A percentile compares a stretch with the other conserved stretches of the same genome.
These are phyloP conservation scores for Nothobranchius furzeri DNA, from an alignment of 2,113 vertebrate species.

Conservation along the genomic window DNA sequence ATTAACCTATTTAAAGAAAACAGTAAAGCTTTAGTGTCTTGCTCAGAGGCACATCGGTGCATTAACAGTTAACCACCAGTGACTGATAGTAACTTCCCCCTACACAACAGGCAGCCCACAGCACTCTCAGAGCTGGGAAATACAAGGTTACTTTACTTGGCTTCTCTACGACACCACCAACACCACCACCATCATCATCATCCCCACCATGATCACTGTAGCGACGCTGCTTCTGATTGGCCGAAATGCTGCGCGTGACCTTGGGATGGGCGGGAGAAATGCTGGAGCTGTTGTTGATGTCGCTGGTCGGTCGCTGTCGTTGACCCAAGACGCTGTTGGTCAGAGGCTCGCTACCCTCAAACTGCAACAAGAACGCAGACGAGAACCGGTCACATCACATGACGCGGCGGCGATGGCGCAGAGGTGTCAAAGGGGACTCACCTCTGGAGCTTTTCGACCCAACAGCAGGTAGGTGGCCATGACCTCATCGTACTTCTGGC, in stretches of 20 bases:
- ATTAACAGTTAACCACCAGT: conserved; percentile 1
- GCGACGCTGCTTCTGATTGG: conserved; percentile 96
- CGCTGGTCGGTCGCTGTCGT: conserved; percentile 92
- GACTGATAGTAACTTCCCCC: conserved; percentile 63
- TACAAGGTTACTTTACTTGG: conserved; percentile 73
- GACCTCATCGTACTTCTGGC: conserved; percentile 94
- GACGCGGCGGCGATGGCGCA: neutral
- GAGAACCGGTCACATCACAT: conserved; percentile 4
- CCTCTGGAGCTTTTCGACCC: conserved; percentile 95
- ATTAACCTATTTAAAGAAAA: too few relatives aligned
- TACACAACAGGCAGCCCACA: conserved; percentile 59
- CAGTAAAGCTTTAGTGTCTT: conserved; percentile 5
- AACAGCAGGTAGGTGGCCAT: conserved; percentile 97
- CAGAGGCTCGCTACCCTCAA: conserved; percentile 92
- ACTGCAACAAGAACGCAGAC: conserved; percentile 72
- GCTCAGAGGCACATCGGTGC: conserved; percentile 7
- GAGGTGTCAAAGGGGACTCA: conserved; percentile 65
- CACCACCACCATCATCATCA: conserved; percentile 57
- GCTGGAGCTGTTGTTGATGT: conserved; percentile 95
- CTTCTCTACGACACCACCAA: conserved; percentile 76
- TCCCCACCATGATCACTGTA: conserved; percentile 97
- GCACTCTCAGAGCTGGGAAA: conserved; percentile 72
- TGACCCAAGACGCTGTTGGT: conserved; percentile 89
- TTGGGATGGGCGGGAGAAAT: conserved; percentile 97
- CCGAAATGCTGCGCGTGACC: conserved; percentile 95